Conservation (phyloP, 1,140 invertebrate species). For the Leguminivora glycinivorella region DNA sequence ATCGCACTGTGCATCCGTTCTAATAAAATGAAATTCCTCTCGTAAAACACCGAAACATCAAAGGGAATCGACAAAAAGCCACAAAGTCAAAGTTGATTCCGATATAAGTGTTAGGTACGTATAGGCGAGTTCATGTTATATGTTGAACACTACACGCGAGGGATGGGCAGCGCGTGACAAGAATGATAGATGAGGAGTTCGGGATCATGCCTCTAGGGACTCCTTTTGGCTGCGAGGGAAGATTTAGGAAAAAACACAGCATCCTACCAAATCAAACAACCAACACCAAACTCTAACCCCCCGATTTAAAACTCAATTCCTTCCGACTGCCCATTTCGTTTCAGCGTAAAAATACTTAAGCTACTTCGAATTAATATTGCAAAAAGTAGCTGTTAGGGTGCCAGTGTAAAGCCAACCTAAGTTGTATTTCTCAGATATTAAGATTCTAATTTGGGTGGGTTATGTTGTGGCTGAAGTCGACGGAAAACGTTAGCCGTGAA, state of each 20-base stretch:
- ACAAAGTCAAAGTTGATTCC: conserved; percentile 25
- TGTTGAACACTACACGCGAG: conserved; percentile 62
- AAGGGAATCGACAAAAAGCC: conserved; percentile 24
- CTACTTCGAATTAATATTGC: conserved; percentile 61
- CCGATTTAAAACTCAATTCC: conserved; percentile 43
- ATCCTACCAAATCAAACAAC: conserved; percentile 33
- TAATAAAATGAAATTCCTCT: background rate
- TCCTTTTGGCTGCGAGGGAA: conserved; percentile 52
- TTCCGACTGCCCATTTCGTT: conserved; percentile 31
- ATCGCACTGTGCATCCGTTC: background rate
- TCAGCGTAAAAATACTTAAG: conserved; percentile 59
- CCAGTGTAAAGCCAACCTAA: conserved; percentile 38
- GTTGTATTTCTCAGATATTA: conserved; percentile 40
- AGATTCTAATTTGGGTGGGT: conserved; percentile 40
- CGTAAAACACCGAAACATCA: conserved; percentile 9
- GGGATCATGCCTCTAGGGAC: conserved; percentile 70
- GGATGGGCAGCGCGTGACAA: conserved; percentile 75
- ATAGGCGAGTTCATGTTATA: conserved; percentile 43
- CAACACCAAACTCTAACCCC: conserved; percentile 42
- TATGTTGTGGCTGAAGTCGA: conserved; percentile 33
- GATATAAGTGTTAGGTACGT: conserved; percentile 20
- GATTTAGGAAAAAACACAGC: conserved; percentile 53
- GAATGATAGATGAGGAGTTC: conserved; percentile 71
- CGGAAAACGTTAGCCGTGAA: conserved; percentile 48
- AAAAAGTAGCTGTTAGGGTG: conserved; percentile 55